Evolutionary conservation across 2,113 vertebrate genomes (phyloP).

Genomic region (Clarias magur): DNA sequence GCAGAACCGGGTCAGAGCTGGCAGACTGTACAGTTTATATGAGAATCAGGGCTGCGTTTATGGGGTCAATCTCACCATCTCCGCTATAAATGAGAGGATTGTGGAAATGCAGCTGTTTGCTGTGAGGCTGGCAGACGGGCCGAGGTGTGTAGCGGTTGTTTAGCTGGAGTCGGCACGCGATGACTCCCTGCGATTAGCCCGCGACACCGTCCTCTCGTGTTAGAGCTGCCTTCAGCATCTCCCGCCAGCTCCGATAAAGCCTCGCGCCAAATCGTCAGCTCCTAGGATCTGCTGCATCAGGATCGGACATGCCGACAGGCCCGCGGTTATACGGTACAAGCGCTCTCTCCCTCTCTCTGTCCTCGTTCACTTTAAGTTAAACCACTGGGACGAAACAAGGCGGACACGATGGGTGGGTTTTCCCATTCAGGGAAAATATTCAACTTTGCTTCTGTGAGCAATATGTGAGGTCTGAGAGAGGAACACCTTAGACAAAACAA

Average conservation of each 20-base stretch:
- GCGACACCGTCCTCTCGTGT: not conserved
- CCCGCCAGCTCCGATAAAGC: constrained; percentile 22
- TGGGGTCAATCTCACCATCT: constrained; percentile 17
- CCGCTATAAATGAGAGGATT: not conserved
- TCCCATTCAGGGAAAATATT: not conserved
- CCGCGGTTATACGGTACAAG: not conserved
- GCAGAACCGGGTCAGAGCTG: constrained; percentile 17
- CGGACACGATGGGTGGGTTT: not conserved
- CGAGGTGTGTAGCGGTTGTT: constrained; percentile 1
- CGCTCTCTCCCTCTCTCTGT: not conserved
- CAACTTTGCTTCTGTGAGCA: not conserved
- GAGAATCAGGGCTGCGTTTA: not conserved
- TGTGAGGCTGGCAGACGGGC: constrained; percentile 3
- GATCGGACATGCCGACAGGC: constrained; percentile 29
- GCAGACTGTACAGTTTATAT: not conserved
- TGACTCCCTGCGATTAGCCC: constrained; percentile 34
- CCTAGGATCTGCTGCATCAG: constrained; percentile 47
- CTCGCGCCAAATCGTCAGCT: constrained; percentile 30
- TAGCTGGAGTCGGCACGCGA: not conserved
- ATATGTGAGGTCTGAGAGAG: not conserved
- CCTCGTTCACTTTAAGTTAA: not conserved
- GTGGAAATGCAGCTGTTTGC: constrained; percentile 32
- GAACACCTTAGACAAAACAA: not conserved
- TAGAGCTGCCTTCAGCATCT: not conserved
- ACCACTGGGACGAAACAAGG: constrained; percentile 5